phyloP scores from a whole-genome alignment of 2,113 vertebrate species.

The Willisornis vidua region DNA sequence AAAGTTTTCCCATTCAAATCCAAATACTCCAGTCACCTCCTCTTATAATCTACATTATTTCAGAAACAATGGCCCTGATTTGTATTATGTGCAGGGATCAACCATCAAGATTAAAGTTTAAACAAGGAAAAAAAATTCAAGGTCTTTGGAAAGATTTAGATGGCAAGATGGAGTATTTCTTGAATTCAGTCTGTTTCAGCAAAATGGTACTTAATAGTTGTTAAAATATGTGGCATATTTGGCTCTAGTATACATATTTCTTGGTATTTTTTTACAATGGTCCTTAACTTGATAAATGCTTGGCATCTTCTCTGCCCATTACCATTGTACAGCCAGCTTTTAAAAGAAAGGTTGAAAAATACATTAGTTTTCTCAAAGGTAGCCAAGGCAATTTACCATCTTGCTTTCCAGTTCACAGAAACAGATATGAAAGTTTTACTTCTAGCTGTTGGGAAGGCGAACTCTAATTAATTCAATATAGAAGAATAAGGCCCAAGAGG shows the following conservation, averaged over 20 bases:
- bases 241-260: neutral
- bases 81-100: neutral
- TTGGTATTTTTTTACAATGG: neutral
- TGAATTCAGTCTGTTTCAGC: neutral
- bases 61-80: neutral
- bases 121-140: neutral
- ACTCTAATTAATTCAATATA: neutral
- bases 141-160: neutral
- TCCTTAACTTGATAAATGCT: neutral
- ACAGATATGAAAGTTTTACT: neutral
- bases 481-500: neutral
- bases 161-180: neutral
- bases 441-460: neutral
- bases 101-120: neutral
- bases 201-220: neutral
- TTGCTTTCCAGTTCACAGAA: neutral
- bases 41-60: neutral
- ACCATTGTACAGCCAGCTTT: neutral
- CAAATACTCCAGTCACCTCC: neutral
- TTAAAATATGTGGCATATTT: neutral
- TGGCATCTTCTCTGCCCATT: neutral
- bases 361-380: neutral
- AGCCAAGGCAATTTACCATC: neutral
- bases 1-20: neutral
- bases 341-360: constrained; percentile 1